These are phyloP conservation scores for Anoplophora glabripennis DNA, from an alignment of 1,140 invertebrate genomes.

Conservation along the genomic window DNA sequence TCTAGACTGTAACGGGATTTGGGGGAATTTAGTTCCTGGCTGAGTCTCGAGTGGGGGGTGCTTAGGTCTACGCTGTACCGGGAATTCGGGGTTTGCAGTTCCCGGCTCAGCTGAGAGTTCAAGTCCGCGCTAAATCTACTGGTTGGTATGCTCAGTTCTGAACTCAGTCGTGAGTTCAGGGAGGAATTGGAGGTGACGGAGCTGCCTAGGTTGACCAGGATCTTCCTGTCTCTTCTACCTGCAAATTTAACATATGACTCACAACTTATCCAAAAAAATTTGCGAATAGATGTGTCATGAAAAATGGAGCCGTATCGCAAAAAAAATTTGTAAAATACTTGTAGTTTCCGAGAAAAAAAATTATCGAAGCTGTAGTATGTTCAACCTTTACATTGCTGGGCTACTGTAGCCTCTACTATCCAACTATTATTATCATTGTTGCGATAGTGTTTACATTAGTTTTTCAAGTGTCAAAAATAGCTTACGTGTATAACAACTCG, in stretches of 20 bases:
- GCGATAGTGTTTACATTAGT: no score
- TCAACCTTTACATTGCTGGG: no score
- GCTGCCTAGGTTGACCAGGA: slow-evolving; percentile 42
- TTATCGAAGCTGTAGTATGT: no score
- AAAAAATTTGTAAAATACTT: no score
- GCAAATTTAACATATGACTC: neutral
- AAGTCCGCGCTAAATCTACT: slow-evolving; percentile 57
- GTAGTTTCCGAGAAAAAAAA: no score
- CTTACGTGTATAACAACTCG: no score
- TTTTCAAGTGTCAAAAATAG: no score
- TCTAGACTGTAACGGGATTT: slow-evolving; percentile 59
- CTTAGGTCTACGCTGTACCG: slow-evolving; percentile 61
- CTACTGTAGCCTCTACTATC: no score
- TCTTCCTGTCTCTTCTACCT: slow-evolving; percentile 55
- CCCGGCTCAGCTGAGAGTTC: slow-evolving; percentile 55
- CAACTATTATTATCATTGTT: no score
- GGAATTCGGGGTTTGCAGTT: slow-evolving; percentile 58
- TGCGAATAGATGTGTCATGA: no score
- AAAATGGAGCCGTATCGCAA: no score
- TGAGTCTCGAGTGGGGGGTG: slow-evolving; percentile 53
- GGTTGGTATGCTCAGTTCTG: slow-evolving; percentile 57
- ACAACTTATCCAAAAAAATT: no score
- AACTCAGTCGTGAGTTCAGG: slow-evolving; percentile 58
- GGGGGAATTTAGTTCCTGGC: slow-evolving; percentile 57
- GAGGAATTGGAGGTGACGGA: slow-evolving; percentile 54